Evolutionary conservation across 2,797 vertebrate genomes (phyloP).

Genomic region (Denticeps clupeoides): DNA sequence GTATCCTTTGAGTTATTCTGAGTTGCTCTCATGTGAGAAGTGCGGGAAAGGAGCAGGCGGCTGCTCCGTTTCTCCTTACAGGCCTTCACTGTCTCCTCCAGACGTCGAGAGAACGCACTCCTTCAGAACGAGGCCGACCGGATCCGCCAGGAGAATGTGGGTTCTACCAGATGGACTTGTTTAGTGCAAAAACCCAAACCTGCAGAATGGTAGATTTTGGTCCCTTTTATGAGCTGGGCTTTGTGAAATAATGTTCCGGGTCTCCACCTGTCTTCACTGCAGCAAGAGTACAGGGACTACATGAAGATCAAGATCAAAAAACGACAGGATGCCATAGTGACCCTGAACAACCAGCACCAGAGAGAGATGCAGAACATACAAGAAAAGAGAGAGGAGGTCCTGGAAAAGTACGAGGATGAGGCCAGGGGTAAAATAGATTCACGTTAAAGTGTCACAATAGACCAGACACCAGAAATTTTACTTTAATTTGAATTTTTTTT

Average conservation of each 20-base stretch:
- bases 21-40: background rate
- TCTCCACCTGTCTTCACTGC: too few species aligned
- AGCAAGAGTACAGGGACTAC: slow-evolving; percentile 39
- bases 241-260: too few species aligned
- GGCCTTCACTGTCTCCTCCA: slow-evolving; percentile 24
- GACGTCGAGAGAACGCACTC: slow-evolving; percentile 32
- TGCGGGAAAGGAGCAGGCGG: background rate
- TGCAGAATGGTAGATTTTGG: background rate
- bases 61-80: background rate
- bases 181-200: background rate
- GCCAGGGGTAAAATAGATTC: slow-evolving; percentile 18
- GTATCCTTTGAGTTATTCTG: slow-evolving; percentile 33
- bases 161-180: slow-evolving; percentile 2
- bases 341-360: slow-evolving; percentile 29
- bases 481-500: background rate
- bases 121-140: slow-evolving; percentile 29
- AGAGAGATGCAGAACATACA: background rate
- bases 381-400: slow-evolving; percentile 5
- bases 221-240: too few species aligned
- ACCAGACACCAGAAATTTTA: background rate
- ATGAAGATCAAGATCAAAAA: slow-evolving; percentile 36
- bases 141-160: slow-evolving; percentile 33
- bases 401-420: slow-evolving; percentile 21
- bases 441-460: background rate
- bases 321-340: slow-evolving; percentile 22